These are phyloP conservation scores for Hestina assimilis DNA, from an alignment of 1,140 invertebrate species.

Conservation along the genomic window DNA sequence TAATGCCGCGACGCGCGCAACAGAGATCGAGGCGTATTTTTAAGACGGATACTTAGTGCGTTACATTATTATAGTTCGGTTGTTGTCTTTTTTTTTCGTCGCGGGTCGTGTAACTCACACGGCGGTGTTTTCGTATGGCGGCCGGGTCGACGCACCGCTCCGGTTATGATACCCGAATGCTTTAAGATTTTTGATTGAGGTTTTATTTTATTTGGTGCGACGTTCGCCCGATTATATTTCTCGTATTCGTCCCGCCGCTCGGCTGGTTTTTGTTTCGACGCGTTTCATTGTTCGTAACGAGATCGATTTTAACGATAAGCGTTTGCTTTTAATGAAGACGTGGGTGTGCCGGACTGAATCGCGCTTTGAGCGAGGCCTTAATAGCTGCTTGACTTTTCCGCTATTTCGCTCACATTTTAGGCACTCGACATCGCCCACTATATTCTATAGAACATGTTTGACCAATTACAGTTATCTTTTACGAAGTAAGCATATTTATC, in stretches of 20 bases:
- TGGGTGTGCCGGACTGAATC: conserved; percentile 51
- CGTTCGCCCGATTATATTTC: conserved; percentile 67
- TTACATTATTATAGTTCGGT: conserved; percentile 70
- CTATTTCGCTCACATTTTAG: conserved; percentile 21
- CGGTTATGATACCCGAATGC: conserved; percentile 71
- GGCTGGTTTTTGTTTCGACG: conserved; percentile 68
- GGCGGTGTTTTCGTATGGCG: conserved; percentile 50
- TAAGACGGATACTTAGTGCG: conserved; percentile 73
- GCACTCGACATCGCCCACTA: conserved; percentile 25
- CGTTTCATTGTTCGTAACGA: conserved; percentile 71
- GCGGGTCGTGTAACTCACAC: conserved; percentile 60
- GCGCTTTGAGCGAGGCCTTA: conserved; percentile 23
- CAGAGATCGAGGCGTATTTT: conserved; percentile 68
- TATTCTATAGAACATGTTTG: conserved; percentile 25
- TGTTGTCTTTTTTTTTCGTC: conserved; percentile 58
- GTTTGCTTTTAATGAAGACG: conserved; percentile 65
- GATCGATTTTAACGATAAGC: conserved; percentile 71
- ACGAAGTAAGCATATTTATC: conserved; percentile 11
- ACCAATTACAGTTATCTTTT: conserved; percentile 29
- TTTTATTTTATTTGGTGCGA: conserved; percentile 69
- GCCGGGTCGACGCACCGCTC: conserved; percentile 66
- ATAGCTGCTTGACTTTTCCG: conserved; percentile 23
- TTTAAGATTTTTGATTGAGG: conserved; percentile 73
- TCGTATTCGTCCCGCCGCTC: conserved; percentile 66
- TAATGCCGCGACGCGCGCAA: conserved; percentile 62